Conservation (phyloP, 1,140 invertebrate species). For the Drosophila biarmipes region DNA sequence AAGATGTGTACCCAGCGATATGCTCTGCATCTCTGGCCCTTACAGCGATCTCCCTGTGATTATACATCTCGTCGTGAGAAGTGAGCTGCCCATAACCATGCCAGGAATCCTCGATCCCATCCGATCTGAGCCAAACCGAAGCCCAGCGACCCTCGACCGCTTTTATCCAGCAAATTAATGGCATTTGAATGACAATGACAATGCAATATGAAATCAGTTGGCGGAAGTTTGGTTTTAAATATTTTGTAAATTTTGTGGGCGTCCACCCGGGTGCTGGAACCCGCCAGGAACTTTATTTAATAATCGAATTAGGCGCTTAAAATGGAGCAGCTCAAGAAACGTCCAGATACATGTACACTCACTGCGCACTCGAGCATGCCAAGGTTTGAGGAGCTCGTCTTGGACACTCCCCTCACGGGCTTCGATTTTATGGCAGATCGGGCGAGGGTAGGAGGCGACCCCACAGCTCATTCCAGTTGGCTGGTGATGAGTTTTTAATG, state of each 20-base stretch:
- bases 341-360: constrained; percentile 19
- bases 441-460: constrained; percentile 23
- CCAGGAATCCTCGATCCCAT: constrained; percentile 33
- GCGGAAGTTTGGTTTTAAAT: constrained; percentile 80
- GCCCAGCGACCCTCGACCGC: constrained; percentile 20
- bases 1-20: constrained; percentile 63
- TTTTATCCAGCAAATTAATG: constrained; percentile 42
- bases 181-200: constrained; percentile 69
- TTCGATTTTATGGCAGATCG: constrained; percentile 4
- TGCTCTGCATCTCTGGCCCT: constrained; percentile 33
- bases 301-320: constrained; percentile 49
- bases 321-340: constrained; percentile 55
- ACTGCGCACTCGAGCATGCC: constrained; percentile 61
- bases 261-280: constrained; percentile 32
- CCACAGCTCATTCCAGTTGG: constrained; percentile 75
- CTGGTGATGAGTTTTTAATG: constrained; percentile 80
- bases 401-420: constrained; percentile 68
- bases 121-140: neutral
- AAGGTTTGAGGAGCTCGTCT: constrained; percentile 56
- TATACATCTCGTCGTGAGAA: constrained; percentile 56
- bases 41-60: constrained; percentile 54
- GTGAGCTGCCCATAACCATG: constrained; percentile 43
- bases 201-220: constrained; percentile 46
- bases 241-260: constrained; percentile 83
- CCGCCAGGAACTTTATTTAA: constrained; percentile 24